These are phyloP conservation scores for Stenurella melanura DNA, from an alignment of 2,888 invertebrate genomes.

Conservation along the genomic window DNA sequence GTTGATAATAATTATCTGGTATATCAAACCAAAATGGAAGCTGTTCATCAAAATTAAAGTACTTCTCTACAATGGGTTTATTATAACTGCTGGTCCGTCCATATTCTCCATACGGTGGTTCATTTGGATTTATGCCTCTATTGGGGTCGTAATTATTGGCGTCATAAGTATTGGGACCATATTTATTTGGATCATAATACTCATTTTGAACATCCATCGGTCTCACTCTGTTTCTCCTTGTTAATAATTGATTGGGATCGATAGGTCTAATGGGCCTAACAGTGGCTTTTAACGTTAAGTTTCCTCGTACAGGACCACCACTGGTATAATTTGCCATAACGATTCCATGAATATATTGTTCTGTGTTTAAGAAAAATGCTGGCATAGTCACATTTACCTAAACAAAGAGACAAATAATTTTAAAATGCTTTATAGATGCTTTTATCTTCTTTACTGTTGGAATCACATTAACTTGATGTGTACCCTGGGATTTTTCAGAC, in stretches of 20 bases:
- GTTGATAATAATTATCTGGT: slow-evolving; percentile 77
- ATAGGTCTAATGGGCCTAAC: slow-evolving; percentile 80
- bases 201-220: slow-evolving; percentile 49
- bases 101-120: slow-evolving; percentile 30
- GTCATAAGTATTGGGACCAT: slow-evolving; percentile 35
- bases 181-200: slow-evolving; percentile 39
- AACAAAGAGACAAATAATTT: slow-evolving; percentile 26
- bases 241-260: slow-evolving; percentile 58
- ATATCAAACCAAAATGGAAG: slow-evolving; percentile 88
- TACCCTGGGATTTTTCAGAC: no score
- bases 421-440: background rate
- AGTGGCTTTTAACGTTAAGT: slow-evolving; percentile 89
- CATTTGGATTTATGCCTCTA: slow-evolving; percentile 33
- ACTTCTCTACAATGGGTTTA: slow-evolving; percentile 76
- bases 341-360: slow-evolving; percentile 87
- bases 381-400: slow-evolving; percentile 95
- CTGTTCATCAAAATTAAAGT: slow-evolving; percentile 87
- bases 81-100: slow-evolving; percentile 50
- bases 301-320: slow-evolving; percentile 92
- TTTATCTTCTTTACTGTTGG: no score
- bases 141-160: slow-evolving; percentile 37
- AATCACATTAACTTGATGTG: no score
- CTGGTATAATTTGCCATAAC: slow-evolving; percentile 97
- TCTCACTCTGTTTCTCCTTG: slow-evolving; percentile 56
- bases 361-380: slow-evolving; percentile 93